A percentile compares a stretch with the other conserved stretches of the same genome.
These are phyloP conservation scores for Sphaeramia orbicularis DNA, from an alignment of 2,797 vertebrate genomes.

Conservation along the genomic window DNA sequence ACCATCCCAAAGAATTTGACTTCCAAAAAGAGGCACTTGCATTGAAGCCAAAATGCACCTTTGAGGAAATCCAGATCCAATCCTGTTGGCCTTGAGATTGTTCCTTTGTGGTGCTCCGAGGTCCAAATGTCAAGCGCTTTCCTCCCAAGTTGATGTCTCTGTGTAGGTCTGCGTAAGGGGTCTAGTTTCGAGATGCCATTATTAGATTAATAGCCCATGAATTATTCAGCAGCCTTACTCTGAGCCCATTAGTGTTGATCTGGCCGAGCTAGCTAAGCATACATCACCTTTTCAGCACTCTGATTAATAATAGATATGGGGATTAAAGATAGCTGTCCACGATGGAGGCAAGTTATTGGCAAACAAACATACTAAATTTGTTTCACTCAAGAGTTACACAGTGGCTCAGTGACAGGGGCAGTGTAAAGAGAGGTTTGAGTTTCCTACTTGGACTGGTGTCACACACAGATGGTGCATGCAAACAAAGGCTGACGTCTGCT, in stretches of 20 bases:
- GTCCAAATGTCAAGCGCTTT: constrained; percentile 85
- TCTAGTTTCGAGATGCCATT: constrained; percentile 79
- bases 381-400: constrained; percentile 45
- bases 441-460: constrained; percentile 12
- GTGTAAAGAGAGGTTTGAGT: constrained; percentile 36
- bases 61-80: constrained; percentile 27
- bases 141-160: constrained; percentile 69
- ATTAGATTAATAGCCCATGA: constrained; percentile 81
- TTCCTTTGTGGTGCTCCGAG: constrained; percentile 78
- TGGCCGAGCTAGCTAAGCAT: constrained; percentile 63
- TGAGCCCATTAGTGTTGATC: constrained; percentile 77
- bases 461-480: constrained; percentile 28
- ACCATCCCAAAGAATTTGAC: constrained; percentile 52
- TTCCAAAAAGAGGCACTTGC: constrained; percentile 39
- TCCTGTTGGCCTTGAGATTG: constrained; percentile 41
- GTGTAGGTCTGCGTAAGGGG: constrained; percentile 71
- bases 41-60: constrained; percentile 38
- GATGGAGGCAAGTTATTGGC: constrained; percentile 57
- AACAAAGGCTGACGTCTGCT: constrained; percentile 26
- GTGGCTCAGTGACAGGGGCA: constrained; percentile 29
- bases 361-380: constrained; percentile 57
- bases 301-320: constrained; percentile 74
- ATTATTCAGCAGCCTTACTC: constrained; percentile 76
- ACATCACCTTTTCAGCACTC: constrained; percentile 68
- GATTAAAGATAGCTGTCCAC: constrained; percentile 64